Base-by-base conservation (phyloP, 1,140 invertebrate genomes). In the Pseudomyrmex pallidus region DNA sequence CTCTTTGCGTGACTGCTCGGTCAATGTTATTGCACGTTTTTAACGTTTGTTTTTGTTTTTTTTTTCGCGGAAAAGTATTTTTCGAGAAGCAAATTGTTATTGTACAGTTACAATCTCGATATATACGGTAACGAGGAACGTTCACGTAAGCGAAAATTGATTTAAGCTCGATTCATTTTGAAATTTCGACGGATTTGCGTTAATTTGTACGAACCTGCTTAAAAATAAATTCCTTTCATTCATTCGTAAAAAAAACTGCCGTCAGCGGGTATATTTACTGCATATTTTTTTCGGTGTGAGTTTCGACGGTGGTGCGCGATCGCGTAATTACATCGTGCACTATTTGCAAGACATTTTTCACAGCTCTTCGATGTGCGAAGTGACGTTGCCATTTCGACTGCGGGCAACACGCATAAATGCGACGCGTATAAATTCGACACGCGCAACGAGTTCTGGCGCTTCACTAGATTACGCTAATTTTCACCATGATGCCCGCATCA, bases 381-480 rank as follows among this genome's bases (percentile, higher is more conserved):
- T 72, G 76, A 80, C 66, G 59, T 59, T 80, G 61, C 66, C 76
- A 80, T 80, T 80, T 72, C 66, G 52, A 80, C 54, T 80, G 74
- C 70, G 46, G 44, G 13, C 48, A 57, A 77, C 64, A 35, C 70
- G 83, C 70, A 87, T 88, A 85, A 88, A 88, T 87, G 87, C 54
- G 70, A 88, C 57, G 57, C 86, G 63, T 35, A 35, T 35, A 35
- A 88, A 88, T 87, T 88, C 54, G 70, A 88, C 57, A 62, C 86
- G 63, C 74, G 82, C 72, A 87, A 87, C 87, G 76, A 88, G 70
- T 85, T 66, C 74, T 57, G 64, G 46, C 48, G 82, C 83, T 80
- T 52, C 54, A 57, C 83, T 46, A 57, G 70, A 46, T 87, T 82
- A 74, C 74, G 86, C 82, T 84, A 85, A 88, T 88, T 85, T 82